Conservation (phyloP, 2,888 invertebrate genomes). For the Cantharis nigra region DNA sequence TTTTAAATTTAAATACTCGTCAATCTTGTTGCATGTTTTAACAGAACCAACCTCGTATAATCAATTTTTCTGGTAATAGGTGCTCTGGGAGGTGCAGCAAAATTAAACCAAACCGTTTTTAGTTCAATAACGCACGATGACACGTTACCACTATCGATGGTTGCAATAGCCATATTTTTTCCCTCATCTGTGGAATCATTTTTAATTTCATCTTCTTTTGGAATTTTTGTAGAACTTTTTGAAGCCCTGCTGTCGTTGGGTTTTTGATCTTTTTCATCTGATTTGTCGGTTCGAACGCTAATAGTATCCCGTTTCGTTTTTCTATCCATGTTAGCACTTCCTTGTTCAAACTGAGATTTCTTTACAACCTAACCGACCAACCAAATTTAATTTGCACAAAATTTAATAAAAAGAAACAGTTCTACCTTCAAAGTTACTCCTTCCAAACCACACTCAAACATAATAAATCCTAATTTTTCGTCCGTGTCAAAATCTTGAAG, state of each 20-base stretch:
- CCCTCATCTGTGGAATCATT: slow-evolving; percentile 6
- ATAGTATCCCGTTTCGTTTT: not conserved
- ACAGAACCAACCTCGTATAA: slow-evolving; percentile 69
- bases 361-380: slow-evolving; percentile 61
- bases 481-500: slow-evolving; percentile 61
- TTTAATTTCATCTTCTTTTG: slow-evolving; percentile 21
- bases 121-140: slow-evolving; percentile 88
- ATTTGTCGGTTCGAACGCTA: slow-evolving; percentile 44
- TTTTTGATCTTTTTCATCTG: slow-evolving; percentile 10
- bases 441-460: slow-evolving; percentile 96
- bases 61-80: slow-evolving; percentile 94
- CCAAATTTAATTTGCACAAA: not conserved
- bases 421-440: slow-evolving; percentile 78
- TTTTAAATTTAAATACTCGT: not conserved
- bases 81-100: slow-evolving; percentile 94
- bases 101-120: slow-evolving; percentile 94
- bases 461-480: slow-evolving; percentile 84
- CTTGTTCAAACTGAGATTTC: slow-evolving; percentile 76
- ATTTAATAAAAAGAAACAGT: slow-evolving; percentile 33
- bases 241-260: not conserved
- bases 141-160: slow-evolving; percentile 73
- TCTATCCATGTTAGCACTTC: slow-evolving; percentile 1
- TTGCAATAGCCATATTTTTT: slow-evolving; percentile 39
- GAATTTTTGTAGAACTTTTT: not conserved
- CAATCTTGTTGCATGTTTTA: too few relatives aligned